These are phyloP conservation scores for Tringa solitaria DNA, from an alignment of 2,113 vertebrate genomes.

Conservation along the genomic window DNA sequence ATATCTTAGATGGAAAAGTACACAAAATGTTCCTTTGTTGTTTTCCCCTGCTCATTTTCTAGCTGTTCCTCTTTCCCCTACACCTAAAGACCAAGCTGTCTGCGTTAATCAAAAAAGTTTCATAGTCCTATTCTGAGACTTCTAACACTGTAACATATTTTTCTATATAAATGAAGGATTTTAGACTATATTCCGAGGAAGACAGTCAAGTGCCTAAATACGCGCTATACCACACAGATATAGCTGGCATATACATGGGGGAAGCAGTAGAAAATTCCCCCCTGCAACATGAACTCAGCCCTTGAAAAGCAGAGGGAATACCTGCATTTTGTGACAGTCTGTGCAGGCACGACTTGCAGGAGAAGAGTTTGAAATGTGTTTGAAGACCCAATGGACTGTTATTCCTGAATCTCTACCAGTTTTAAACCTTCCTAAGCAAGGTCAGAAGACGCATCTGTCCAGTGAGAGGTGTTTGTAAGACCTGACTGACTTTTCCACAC, in stretches of 20 bases:
- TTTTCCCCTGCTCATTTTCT: not conserved
- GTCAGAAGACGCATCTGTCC: not conserved
- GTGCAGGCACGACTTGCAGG: not conserved
- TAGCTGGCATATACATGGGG: not conserved
- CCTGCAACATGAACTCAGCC: not conserved
- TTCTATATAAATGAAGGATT: not conserved
- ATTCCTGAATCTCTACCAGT: not conserved
- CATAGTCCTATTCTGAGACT: not conserved
- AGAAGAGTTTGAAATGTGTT: not conserved
- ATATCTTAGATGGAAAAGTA: constrained; percentile 8
- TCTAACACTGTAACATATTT: not conserved
- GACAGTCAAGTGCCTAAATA: not conserved
- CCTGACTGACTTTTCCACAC: not conserved
- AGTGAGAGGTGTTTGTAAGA: not conserved
- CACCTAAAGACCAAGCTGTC: not conserved
- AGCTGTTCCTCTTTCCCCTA: not conserved
- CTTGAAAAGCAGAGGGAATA: not conserved
- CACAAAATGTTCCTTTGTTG: not conserved
- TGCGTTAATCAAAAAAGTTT: not conserved
- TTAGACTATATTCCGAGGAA: not conserved
- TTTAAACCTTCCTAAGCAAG: not conserved
- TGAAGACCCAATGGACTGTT: not conserved
- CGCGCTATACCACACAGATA: not conserved
- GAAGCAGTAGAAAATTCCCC: not conserved
- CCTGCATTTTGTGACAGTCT: not conserved